These are phyloP conservation scores for Girardinus metallicus DNA, from an alignment of 2,797 vertebrate species.

Conservation along the genomic window DNA sequence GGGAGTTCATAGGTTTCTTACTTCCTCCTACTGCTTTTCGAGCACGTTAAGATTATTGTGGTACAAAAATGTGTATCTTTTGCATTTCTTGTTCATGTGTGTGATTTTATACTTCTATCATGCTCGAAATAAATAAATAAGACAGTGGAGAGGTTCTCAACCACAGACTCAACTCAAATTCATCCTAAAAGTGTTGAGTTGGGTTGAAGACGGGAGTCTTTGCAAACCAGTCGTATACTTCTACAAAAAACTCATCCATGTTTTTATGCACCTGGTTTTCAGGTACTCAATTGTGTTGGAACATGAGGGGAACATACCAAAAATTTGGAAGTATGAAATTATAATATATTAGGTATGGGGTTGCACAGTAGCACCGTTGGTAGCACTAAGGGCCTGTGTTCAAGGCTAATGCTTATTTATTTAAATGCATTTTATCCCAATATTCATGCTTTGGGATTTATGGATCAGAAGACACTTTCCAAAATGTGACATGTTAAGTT, in stretches of 20 bases:
- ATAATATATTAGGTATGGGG: background rate
- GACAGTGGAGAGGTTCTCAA: background rate
- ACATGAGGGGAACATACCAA: background rate
- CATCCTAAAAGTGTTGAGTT: background rate
- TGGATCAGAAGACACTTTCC: background rate
- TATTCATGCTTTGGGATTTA: background rate
- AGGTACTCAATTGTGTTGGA: background rate
- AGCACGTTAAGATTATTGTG: too few relatives aligned
- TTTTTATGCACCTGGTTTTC: background rate
- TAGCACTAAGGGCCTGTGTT: background rate
- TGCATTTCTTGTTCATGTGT: too few relatives aligned
- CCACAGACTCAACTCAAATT: background rate
- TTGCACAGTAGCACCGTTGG: too few relatives aligned
- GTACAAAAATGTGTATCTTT: too few relatives aligned
- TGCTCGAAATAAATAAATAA: too few relatives aligned
- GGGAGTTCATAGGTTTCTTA: too few relatives aligned
- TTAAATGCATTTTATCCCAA: background rate
- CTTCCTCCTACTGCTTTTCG: too few relatives aligned
- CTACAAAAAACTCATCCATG: background rate
- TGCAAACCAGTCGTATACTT: background rate
- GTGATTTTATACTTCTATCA: too few relatives aligned
- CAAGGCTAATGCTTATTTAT: background rate
- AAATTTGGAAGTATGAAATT: background rate
- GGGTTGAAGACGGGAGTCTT: background rate
- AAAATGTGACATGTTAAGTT: background rate